Base-by-base conservation (phyloP, 2,888 invertebrate species). In the Vannuccia rotundouncinata region DNA sequence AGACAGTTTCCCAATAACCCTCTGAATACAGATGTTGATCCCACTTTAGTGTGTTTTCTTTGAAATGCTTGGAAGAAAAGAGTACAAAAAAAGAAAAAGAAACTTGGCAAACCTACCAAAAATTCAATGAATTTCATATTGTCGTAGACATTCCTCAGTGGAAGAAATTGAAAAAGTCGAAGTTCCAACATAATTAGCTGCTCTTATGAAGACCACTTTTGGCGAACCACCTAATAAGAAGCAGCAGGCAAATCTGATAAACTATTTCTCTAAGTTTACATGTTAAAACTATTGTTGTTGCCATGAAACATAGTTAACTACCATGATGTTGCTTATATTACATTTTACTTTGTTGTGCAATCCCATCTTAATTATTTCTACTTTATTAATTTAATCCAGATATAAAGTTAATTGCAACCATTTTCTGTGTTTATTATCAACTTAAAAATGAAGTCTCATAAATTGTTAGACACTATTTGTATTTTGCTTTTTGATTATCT, bases 181-280 rank as follows among this genome's bases (percentile, higher is more conserved):
- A 27, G 74, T 73, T n/a, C 10, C 22, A 73, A 27, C 22, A 73
- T 10, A 22, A 73, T n/a, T 22, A 27, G 74, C 22, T n/a, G 2
- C 74, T 73, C 27, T 73, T 73, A 5, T 73, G 22, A 73, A 22
- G 45, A 45, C 45, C 45, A 45, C 45, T 45, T 45, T 45, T 73
- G 29, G 74, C 27, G 74, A 73, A 73, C 74, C 74, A 73, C 74
- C 74, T 73, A 73, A 73, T 27, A 75, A 75, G 75, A 75, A 75
- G 75, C 31, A 75, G 30, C 75, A 75, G 75, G 27, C 75, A 29
- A 75, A 29, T 75, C 31, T 75, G 75, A 75, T 75, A 29, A 31
- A 75, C 75, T 75, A 75, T 75, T 75, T 75, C 75, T 75, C 75
- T 29, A 75, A 75, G 75, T 75, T 29, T 75, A 75, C 75, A 27